These are phyloP conservation scores for Malachius bipustulatus DNA, from an alignment of 2,888 invertebrate genomes.

Conservation along the genomic window DNA sequence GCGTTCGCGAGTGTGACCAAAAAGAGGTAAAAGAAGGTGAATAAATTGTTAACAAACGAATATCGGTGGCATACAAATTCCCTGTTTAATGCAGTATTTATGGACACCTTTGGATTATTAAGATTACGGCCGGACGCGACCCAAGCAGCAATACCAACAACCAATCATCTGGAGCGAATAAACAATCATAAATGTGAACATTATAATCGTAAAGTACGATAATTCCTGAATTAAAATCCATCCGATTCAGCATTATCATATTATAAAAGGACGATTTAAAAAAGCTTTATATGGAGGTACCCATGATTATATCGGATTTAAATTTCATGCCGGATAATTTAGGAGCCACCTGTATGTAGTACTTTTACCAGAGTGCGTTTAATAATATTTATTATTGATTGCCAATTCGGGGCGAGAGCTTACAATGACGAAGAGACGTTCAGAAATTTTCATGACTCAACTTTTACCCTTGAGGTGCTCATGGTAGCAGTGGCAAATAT, in stretches of 20 bases:
- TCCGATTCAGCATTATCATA: conserved; percentile 32
- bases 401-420: too few species aligned
- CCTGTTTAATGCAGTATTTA: conserved; percentile 29
- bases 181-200: conserved; percentile 38
- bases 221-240: conserved; percentile 36
- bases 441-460: too few species aligned
- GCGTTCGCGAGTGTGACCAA: too few species aligned
- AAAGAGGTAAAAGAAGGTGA: conserved; percentile 3
- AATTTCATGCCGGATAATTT: too few species aligned
- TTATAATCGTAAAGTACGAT: conserved; percentile 37
- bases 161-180: conserved; percentile 40
- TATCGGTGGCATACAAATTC: conserved; percentile 32
- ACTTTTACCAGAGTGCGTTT: too few species aligned
- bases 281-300: too few species aligned
- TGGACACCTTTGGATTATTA: conserved; percentile 19
- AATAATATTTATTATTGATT: too few species aligned
- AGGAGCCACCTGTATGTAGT: too few species aligned
- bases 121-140: conserved; percentile 23
- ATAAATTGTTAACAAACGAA: conserved; percentile 26
- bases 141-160: conserved; percentile 34
- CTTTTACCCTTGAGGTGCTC: too few species aligned
- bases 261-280: conserved; percentile 28
- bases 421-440: too few species aligned
- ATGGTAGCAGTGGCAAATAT: too few species aligned
- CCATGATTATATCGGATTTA: too few species aligned